A percentile compares a stretch with the other conserved stretches of the same genome.
These are phyloP conservation scores for Eidolon helvum DNA, from an alignment of 2,113 vertebrate species.

Conservation along the genomic window DNA sequence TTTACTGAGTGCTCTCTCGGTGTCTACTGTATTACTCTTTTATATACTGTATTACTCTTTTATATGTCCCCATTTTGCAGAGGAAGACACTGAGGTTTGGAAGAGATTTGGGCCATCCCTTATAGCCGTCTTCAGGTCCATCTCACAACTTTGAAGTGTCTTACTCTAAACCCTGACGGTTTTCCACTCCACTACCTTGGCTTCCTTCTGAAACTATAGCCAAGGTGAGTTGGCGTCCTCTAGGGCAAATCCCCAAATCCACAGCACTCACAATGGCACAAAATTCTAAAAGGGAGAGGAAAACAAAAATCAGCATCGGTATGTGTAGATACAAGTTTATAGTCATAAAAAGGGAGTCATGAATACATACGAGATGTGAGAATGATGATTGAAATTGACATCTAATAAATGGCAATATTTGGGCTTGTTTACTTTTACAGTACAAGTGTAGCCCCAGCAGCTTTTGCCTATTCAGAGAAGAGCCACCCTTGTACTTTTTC, in stretches of 20 bases:
- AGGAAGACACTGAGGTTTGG: not conserved
- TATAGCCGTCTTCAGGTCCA: too few relatives aligned
- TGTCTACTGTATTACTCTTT: not conserved
- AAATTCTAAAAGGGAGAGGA: not conserved
- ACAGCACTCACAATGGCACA: not conserved
- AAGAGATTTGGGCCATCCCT: not conserved
- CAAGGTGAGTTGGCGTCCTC: not conserved
- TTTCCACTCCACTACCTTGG: not conserved
- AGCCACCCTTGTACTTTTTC: not conserved
- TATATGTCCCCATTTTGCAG: not conserved
- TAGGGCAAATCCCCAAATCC: not conserved
- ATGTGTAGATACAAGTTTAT: not conserved
- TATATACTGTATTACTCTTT: not conserved
- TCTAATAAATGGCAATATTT: not conserved
- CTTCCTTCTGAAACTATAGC: not conserved
- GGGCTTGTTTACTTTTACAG: not conserved
- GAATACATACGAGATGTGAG: not conserved
- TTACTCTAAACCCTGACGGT: too few relatives aligned
- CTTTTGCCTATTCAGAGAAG: not conserved
- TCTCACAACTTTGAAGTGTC: not conserved
- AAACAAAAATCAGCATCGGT: not conserved
- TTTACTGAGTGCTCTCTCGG: not conserved
- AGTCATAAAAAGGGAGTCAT: not conserved
- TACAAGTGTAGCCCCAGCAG: fast-evolving
- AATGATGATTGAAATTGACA: not conserved